Evolutionary conservation across 1,140 invertebrate species (phyloP), one percentile per base, ranked within the genome.

Genomic region (Streblospio benedicti): DNA sequence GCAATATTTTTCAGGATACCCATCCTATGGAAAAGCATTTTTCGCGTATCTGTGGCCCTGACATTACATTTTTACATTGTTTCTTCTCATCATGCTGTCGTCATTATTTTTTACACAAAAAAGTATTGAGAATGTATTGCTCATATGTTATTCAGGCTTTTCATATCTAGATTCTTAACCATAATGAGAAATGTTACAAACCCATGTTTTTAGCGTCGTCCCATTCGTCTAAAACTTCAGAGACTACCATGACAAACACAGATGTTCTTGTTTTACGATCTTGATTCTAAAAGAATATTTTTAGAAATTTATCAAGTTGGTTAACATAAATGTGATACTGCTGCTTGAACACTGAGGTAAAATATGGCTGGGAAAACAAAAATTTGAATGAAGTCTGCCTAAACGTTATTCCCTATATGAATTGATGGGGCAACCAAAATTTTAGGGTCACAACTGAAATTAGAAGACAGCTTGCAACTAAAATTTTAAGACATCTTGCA

Each of bases 141-240:
- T 28, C 18, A 52, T 52, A 18, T 20, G 9, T 31, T 6, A 32
- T 23, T 28, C 9, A 31, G n/a, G 16, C 1, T 27, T 25, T 25
- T 28, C 50, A 30, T 20, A 52, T 30, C 27, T 5, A 4, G 23
- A 51, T 5, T 9, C 2, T 1, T 30, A 2, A 2, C 27, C 12
- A 6, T 9, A 31, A 14, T 6, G 28, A 20, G 14, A 23, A 16
- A 27, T 84, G 66, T n/a, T n/a, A n/a, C n/a, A n/a, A n/a, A n/a
- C n/a, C n/a, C n/a, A n/a, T n/a, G n/a, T n/a, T n/a, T n/a, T 86
- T 83, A n/a, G 89, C 90, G 77, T 94, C 91, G 78, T 94, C 90
- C 91, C 91, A 94, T 74, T 93, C 91, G 20, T 89, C 85, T 66
- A 93, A 77, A 76, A 93, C 90, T 77, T 94, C 86, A 4, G 88